Percentiles rank a stretch among this genome's conserved stretches.
These are phyloP conservation scores for Gnatocerus cornutus DNA, from an alignment of 2,888 invertebrate species.

Conservation along the genomic window DNA sequence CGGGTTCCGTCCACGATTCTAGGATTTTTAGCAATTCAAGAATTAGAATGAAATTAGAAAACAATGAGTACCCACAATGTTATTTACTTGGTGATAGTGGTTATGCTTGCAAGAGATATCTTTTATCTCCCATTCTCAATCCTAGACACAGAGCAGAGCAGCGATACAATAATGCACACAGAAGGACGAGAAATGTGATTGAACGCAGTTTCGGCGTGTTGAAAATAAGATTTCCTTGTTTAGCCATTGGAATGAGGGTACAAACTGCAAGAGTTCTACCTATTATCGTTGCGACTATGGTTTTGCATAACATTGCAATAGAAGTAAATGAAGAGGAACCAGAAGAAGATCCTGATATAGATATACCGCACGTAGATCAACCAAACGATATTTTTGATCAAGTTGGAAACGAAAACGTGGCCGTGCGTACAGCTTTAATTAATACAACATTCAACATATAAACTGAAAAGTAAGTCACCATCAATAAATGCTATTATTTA, in stretches of 20 bases:
- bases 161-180: background rate
- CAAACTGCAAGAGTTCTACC: background rate
- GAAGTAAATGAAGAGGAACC: constrained; percentile 1
- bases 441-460: background rate
- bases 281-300: background rate
- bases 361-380: background rate
- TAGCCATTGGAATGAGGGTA: background rate
- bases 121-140: background rate
- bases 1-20: too few relatives aligned
- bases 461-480: background rate
- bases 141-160: background rate
- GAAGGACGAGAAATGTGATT: background rate
- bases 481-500: too few relatives aligned
- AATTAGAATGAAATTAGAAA: too few relatives aligned
- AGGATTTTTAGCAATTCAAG: too few relatives aligned
- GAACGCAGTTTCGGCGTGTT: background rate
- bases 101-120: background rate
- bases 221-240: background rate
- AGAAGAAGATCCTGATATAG: background rate
- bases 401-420: background rate
- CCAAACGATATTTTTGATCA: background rate
- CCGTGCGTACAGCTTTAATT: background rate
- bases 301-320: background rate
- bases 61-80: too few relatives aligned
- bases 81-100: too few relatives aligned